Conservation (phyloP, 2,113 vertebrate species). For the Eulemur macaco region DNA sequence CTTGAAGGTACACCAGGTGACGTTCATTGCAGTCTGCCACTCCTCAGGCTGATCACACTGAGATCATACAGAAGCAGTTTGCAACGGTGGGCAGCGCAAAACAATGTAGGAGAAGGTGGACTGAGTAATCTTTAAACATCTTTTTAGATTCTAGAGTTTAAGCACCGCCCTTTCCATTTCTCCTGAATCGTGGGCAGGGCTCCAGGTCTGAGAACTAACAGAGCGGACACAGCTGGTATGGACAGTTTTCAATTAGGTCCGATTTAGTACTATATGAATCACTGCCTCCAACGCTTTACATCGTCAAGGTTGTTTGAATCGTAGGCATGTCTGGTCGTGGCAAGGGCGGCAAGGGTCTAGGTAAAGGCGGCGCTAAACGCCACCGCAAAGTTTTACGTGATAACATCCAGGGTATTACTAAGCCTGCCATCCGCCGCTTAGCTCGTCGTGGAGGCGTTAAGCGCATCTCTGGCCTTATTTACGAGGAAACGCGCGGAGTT, state of each 20-base stretch:
- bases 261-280: fast-evolving
- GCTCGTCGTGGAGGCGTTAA: conserved; percentile 55
- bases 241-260: conserved; percentile 59
- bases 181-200: background rate
- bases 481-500: conserved; percentile 85
- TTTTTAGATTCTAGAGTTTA: background rate
- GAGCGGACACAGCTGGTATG: fast-evolving
- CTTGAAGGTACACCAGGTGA: background rate
- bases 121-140: background rate
- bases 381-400: background rate
- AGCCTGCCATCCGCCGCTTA: conserved; percentile 62
- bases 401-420: conserved; percentile 80
- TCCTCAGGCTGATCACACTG: background rate
- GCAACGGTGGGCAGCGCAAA: fast-evolving
- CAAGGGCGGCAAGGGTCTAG: fast-evolving
- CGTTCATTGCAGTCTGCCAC: too few relatives aligned
- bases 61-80: background rate
- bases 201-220: fast-evolving
- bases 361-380: background rate
- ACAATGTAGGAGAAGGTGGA: background rate
- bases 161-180: background rate
- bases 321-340: fast-evolving
- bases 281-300: fast-evolving
- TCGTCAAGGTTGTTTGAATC: fast-evolving
- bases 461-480: conserved; percentile 85